phyloP scores from a whole-genome alignment of 2,888 invertebrate species.

The Conistra vaccinii region DNA sequence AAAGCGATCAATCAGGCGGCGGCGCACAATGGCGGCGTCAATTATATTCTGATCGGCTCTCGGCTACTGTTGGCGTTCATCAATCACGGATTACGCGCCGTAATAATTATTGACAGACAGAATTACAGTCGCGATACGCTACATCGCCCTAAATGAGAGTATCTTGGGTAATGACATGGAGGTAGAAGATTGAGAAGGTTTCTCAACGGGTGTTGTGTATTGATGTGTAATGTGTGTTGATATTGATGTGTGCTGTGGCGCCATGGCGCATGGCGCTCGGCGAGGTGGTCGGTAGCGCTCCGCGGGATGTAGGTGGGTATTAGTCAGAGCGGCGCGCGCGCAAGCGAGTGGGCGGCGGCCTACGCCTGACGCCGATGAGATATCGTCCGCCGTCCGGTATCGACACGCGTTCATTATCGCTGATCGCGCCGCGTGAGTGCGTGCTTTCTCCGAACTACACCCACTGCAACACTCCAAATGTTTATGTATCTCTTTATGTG shows the following conservation, averaged over 20 bases:
- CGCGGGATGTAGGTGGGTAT: conserved; percentile 64
- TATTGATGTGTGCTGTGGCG: conserved; percentile 53
- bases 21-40: conserved; percentile 81
- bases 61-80: conserved; percentile 85
- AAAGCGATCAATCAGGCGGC: conserved; percentile 78
- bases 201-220: conserved; percentile 54
- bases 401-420: conserved; percentile 73
- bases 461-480: conserved; percentile 67
- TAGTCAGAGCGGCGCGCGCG: conserved; percentile 65
- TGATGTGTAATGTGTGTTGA: conserved; percentile 37
- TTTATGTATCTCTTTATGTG: conserved; percentile 54
- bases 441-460: conserved; percentile 79
- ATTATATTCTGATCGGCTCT: conserved; percentile 78
- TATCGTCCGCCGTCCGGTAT: conserved; percentile 70
- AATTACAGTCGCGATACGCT: conserved; percentile 72
- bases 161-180: conserved; percentile 73
- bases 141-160: conserved; percentile 74
- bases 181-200: conserved; percentile 52
- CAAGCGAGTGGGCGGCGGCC: conserved; percentile 75
- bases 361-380: conserved; percentile 72
- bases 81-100: conserved; percentile 85
- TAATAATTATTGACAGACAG: conserved; percentile 87
- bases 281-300: conserved; percentile 58
- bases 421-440: conserved; percentile 57
- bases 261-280: conserved; percentile 45